Evolutionary conservation across 2,797 vertebrate species (phyloP), one percentile per base, ranked within the genome.

Genomic region (Mus spretus): DNA sequence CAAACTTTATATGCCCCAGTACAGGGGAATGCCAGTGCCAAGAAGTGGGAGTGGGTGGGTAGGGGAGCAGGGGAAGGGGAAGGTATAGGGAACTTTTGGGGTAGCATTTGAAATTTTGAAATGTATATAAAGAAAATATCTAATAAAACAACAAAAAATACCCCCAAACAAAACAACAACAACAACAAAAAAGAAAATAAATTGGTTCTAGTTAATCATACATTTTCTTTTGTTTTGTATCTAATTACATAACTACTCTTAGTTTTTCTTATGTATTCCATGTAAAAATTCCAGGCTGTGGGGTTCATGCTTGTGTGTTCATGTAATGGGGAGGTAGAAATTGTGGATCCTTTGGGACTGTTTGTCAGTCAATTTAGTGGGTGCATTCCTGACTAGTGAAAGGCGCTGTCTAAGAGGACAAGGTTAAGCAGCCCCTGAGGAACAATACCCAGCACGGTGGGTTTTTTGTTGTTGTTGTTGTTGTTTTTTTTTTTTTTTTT

Each of bases 221-320:
- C 26, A 53, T 61, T 67, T 50, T 85, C 8, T 85, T 93, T 19
- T 3, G 53, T 74, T 93, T 55, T 85, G 6, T 19, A 72, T 74
- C n/a, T 91, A 34, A 83, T 53, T n/a, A 85, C 70, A 65, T 59
- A 89, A 28, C 0, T 1, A 75, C 28, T 95, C 15, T 84, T 79
- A 83, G 82, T 63, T 90, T 93, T 90, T 93, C 63, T 90, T 92
- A 89, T 86, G 15, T 82, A 12, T 28, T 78, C n/a, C 9, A 19
- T 83, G 59, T 63, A 83, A 83, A 63, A 28, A 12, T 63, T 63
- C 15, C 1, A 83, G 59, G 14, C 24, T 63, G 15, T 83, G 37
- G 37, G 26, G 3, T 17, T 63, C 59, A 83, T 44, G 15, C 15
- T 83, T 63, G 14, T 44, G 14, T 44, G 63, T 31, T 83, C 63